Evolutionary conservation across 1,140 invertebrate genomes (phyloP).

Genomic region (Halyomorpha halys): DNA sequence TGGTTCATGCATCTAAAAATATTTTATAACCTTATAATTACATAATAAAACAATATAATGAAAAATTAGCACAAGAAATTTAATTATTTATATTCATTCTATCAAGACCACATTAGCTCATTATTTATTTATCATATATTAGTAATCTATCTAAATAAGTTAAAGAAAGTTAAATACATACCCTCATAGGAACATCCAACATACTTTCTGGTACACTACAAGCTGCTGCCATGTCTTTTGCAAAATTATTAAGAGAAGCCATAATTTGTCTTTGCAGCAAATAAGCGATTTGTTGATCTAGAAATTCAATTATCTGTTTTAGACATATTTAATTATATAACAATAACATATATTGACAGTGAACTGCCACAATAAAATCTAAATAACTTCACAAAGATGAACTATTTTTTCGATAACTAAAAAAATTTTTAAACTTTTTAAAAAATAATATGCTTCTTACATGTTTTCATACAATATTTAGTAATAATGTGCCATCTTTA

Average conservation of each 20-base stretch:
- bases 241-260: constrained; percentile 67
- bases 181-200: constrained; percentile 30
- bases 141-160: too few relatives aligned
- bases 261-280: constrained; percentile 70
- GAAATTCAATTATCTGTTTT: constrained; percentile 30
- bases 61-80: background rate
- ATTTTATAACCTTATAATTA: background rate
- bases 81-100: background rate
- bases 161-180: constrained; percentile 13
- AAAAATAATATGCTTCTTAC: too few relatives aligned
- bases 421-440: too few relatives aligned
- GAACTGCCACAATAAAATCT: too few relatives aligned
- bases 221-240: constrained; percentile 38
- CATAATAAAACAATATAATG: constrained; percentile 10
- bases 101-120: too few relatives aligned
- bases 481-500: too few relatives aligned
- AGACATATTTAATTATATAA: background rate
- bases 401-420: too few relatives aligned
- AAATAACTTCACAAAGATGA: too few relatives aligned
- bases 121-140: too few relatives aligned
- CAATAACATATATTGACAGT: too few relatives aligned
- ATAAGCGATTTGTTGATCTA: constrained; percentile 80
- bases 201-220: constrained; percentile 28
- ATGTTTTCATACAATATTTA: too few relatives aligned
- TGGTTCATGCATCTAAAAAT: constrained; percentile 51